Conservation (phyloP, 64 coral and sea anemone genomes). For the Montipora efflorescens region DNA sequence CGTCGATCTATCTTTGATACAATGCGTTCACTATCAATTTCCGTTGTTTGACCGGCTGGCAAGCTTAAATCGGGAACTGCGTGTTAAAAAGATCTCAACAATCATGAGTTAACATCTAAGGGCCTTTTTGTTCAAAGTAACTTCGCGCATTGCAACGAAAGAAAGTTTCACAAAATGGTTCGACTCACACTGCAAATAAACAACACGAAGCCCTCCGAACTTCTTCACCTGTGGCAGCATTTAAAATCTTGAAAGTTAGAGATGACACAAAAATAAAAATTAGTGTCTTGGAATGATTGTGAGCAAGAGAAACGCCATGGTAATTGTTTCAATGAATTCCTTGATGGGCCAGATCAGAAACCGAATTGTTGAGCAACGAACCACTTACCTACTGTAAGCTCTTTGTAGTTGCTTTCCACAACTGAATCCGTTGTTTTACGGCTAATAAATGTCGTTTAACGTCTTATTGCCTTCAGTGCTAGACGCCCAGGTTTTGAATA, state of each 20-base stretch:
- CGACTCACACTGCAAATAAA: constrained; percentile 18
- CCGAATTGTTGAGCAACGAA: background rate
- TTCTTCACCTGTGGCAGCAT: constrained; percentile 34
- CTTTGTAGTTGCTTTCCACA: background rate
- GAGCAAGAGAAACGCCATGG: background rate
- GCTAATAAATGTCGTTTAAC: background rate
- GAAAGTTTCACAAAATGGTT: background rate
- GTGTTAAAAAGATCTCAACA: constrained; percentile 8
- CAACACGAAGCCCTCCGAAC: background rate
- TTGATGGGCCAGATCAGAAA: no score
- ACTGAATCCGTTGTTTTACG: no score
- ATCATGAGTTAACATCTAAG: background rate
- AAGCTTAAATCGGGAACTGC: background rate
- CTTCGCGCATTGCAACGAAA: background rate
- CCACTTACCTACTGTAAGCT: background rate
- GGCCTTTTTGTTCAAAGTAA: background rate
- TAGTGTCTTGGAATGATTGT: background rate
- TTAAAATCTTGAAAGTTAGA: background rate
- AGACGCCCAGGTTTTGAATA: background rate
- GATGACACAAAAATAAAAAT: constrained; percentile 25
- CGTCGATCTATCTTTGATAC: constrained; percentile 51
- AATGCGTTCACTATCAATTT: constrained; percentile 32
- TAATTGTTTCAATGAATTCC: constrained; percentile 14
- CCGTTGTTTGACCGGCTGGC: constrained; percentile 45
- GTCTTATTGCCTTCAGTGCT: background rate